These are phyloP conservation scores for Knipowitschia caucasica DNA, from an alignment of 2,797 vertebrate genomes.

Conservation along the genomic window DNA sequence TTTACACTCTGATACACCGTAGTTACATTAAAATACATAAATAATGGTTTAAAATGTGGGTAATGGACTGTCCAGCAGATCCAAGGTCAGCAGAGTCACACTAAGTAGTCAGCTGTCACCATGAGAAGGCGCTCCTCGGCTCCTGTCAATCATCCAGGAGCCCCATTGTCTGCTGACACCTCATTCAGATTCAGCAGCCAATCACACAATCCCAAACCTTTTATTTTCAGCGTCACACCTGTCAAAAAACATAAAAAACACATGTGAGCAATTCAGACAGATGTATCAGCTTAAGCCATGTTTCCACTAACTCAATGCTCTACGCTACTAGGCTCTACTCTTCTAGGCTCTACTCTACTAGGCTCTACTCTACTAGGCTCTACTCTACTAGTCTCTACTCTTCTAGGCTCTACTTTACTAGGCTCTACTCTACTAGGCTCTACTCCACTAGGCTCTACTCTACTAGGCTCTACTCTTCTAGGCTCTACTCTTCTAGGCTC, in stretches of 20 bases:
- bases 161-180: neutral
- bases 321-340: too few relatives aligned
- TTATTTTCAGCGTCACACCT: neutral
- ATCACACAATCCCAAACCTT: neutral
- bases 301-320: too few relatives aligned
- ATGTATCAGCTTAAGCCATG: too few relatives aligned
- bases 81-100: neutral
- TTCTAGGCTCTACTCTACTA: too few relatives aligned
- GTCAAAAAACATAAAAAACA: neutral
- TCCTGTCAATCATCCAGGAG: neutral
- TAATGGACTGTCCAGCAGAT: constrained; percentile 11
- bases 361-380: too few relatives aligned
- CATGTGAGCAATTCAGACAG: neutral
- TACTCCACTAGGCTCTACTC: too few relatives aligned
- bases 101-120: constrained; percentile 1
- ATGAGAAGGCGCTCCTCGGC: neutral
- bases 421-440: too few relatives aligned
- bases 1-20: neutral
- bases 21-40: too few relatives aligned
- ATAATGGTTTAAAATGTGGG: neutral
- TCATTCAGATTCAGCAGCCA: neutral
- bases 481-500: too few relatives aligned
- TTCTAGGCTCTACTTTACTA: too few relatives aligned
- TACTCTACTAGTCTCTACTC: too few relatives aligned
- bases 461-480: too few relatives aligned